A percentile compares a stretch with the other conserved stretches of the same genome.
Evolutionary conservation across 2,113 vertebrate species (phyloP).

Genomic region (Dolichallabes microphthalmus): DNA sequence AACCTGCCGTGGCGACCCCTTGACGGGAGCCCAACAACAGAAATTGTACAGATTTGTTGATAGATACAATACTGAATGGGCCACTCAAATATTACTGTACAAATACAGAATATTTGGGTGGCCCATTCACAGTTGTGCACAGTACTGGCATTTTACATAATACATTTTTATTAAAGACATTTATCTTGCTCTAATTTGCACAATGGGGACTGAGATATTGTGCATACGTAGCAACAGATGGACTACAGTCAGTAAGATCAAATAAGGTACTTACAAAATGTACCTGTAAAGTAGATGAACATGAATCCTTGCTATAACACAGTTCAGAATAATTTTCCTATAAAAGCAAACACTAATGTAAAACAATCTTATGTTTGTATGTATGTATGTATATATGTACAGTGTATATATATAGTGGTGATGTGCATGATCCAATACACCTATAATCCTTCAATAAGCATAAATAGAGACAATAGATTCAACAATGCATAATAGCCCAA

Average conservation of each 20-base stretch:
- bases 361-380: too few species aligned
- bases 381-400: too few species aligned
- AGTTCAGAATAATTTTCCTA: neutral
- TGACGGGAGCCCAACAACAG: too few species aligned
- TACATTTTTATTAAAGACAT: neutral
- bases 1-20: too few species aligned
- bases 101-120: neutral
- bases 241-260: neutral
- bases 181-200: neutral
- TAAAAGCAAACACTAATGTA: neutral
- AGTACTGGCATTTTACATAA: neutral
- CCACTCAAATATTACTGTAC: too few species aligned
- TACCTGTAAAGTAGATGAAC: neutral
- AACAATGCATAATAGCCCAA: neutral
- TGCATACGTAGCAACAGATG: conserved; percentile 16
- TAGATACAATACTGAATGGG: too few species aligned
- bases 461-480: neutral
- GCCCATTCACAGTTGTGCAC: neutral
- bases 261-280: neutral
- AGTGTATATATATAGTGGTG: neutral
- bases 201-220: neutral
- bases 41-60: too few species aligned
- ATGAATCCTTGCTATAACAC: neutral
- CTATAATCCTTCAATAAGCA: neutral
- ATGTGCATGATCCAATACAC: neutral